Conservation (phyloP, 92 coral and sea anemone genomes). For the Epizoanthus scotinus region DNA sequence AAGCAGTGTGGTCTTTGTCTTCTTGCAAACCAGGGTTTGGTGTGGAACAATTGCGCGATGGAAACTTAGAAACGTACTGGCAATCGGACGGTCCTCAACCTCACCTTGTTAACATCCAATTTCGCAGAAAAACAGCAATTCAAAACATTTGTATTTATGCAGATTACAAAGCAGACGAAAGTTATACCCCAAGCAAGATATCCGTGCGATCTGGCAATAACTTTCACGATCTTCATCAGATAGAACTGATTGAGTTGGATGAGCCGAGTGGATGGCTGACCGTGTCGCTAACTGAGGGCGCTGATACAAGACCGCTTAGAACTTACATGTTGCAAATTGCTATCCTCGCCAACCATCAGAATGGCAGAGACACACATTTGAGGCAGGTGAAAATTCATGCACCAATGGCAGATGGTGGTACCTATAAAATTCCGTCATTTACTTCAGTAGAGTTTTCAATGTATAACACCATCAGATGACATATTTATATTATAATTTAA, state of each 20-base stretch:
- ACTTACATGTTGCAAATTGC: conserved; percentile 97
- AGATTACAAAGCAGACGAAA: conserved; percentile 97
- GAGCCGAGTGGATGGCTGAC: conserved; percentile 97
- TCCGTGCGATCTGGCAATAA: conserved; percentile 93
- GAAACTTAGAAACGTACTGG: conserved; percentile 97
- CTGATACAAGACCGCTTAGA: conserved; percentile 70
- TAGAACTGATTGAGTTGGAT: conserved; percentile 87
- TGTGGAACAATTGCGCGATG: conserved; percentile 93
- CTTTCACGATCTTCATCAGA: conserved; percentile 91
- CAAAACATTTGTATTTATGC: conserved; percentile 91
- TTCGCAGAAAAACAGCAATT: conserved; percentile 91
- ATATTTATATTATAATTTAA: no score
- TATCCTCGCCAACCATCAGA: conserved; percentile 92
- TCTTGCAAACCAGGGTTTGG: conserved; percentile 99
- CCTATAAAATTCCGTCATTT: conserved; percentile 83
- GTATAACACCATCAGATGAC: conserved; percentile 82
- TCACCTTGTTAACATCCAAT: conserved; percentile 92
- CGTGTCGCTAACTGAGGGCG: conserved; percentile 68
- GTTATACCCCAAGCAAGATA: conserved; percentile 98
- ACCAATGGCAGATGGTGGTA: conserved; percentile 78
- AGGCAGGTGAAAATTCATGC: conserved; percentile 97
- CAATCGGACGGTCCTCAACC: conserved; percentile 99
- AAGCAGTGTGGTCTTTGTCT: conserved; percentile 97
- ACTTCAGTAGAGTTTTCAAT: conserved; percentile 95
- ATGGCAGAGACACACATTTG: conserved; percentile 97